Percentiles rank a stretch among this genome's conserved stretches.
Conservation (phyloP, 2,888 invertebrate species). For the Phortica okadai region DNA sequence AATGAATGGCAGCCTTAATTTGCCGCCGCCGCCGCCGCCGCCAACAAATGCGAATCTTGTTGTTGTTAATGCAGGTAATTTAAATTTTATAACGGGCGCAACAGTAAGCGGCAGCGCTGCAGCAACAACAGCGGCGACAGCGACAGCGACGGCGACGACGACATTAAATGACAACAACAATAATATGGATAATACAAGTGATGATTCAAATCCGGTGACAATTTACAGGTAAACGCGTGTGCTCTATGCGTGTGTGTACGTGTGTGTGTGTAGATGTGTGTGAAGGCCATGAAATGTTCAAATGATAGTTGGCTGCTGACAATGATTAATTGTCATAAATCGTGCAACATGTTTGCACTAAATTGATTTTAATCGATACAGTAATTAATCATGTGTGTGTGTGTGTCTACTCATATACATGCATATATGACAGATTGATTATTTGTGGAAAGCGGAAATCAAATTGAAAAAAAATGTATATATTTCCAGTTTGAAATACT, state of each 20-base stretch:
- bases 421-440: background rate
- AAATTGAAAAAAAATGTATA: no score
- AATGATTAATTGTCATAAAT: no score
- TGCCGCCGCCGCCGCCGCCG: slow-evolving; percentile 43
- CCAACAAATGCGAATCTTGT: slow-evolving; percentile 31
- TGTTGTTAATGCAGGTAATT: slow-evolving; percentile 35
- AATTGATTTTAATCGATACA: background rate
- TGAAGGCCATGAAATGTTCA: background rate
- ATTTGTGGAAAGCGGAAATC: background rate
- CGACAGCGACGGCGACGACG: slow-evolving; percentile 40
- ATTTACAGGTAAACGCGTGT: slow-evolving; percentile 86
- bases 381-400: background rate
- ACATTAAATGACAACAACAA: slow-evolving; percentile 81
- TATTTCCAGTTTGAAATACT: no score
- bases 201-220: slow-evolving; percentile 90
- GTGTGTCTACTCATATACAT: background rate
- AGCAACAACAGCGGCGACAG: slow-evolving; percentile 57
- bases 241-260: background rate
- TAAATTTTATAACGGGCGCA: slow-evolving; percentile 60
- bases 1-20: slow-evolving; percentile 74
- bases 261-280: background rate
- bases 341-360: background rate
- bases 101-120: slow-evolving; percentile 48
- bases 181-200: slow-evolving; percentile 88
- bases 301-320: no score